Conservation (phyloP, 2,888 invertebrate species). For the Ellobium chinense region DNA sequence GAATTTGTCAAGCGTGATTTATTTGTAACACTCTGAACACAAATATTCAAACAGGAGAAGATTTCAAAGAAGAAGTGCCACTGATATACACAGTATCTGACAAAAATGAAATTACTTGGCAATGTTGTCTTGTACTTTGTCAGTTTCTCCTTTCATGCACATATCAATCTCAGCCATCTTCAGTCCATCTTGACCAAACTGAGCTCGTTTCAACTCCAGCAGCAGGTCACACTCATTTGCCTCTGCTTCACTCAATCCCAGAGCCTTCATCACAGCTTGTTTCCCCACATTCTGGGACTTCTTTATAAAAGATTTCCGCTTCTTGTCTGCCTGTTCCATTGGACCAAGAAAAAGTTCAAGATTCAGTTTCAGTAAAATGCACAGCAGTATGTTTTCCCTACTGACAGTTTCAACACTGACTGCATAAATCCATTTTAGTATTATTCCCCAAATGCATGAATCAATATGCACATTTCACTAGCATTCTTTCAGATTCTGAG, state of each 20-base stretch:
- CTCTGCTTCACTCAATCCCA: slow-evolving; percentile 81
- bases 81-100: neutral
- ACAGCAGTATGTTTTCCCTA: no score
- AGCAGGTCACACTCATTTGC: slow-evolving; percentile 82
- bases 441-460: no score
- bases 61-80: neutral
- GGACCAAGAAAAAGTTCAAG: no score
- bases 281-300: slow-evolving; percentile 84
- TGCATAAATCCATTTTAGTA: no score
- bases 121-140: slow-evolving; percentile 92
- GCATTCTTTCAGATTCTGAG: no score
- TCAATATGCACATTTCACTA: no score
- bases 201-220: slow-evolving; percentile 86
- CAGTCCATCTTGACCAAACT: slow-evolving; percentile 83
- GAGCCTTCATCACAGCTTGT: slow-evolving; percentile 84
- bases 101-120: slow-evolving; percentile 83
- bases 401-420: no score
- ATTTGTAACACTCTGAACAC: neutral
- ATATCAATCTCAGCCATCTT: slow-evolving; percentile 88
- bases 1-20: neutral
- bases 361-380: no score
- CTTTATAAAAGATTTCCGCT: slow-evolving; percentile 83
- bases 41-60: no score
- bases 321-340: slow-evolving; percentile 87
- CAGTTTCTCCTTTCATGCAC: slow-evolving; percentile 87